phyloP scores from a whole-genome alignment of 2,888 invertebrate genomes.

The Coenonympha glycerion region DNA sequence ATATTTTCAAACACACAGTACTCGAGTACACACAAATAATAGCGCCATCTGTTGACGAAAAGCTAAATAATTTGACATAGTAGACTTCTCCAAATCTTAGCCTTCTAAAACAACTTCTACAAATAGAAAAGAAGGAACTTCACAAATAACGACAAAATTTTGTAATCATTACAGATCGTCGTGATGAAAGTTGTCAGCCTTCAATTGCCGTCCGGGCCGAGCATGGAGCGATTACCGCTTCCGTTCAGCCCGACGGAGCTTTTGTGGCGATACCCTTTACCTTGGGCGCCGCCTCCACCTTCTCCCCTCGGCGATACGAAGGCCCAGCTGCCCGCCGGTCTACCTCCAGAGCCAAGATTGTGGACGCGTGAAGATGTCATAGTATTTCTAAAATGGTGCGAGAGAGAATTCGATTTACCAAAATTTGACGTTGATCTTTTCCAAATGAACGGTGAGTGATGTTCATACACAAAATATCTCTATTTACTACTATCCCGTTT shows the following conservation, averaged over 20 bases:
- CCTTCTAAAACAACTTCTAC: not conserved
- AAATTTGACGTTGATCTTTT: constrained; percentile 95
- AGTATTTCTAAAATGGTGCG: constrained; percentile 92
- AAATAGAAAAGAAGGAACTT: not conserved
- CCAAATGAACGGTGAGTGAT: constrained; percentile 90
- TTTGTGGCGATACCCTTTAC: constrained; percentile 90
- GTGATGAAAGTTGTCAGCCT: constrained; percentile 81
- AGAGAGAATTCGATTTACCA: constrained; percentile 93
- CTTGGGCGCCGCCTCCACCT: constrained; percentile 80
- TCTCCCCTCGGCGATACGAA: constrained; percentile 89
- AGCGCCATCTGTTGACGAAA: too few relatives aligned
- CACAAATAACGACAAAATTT: not conserved
- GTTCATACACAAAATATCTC: not conserved
- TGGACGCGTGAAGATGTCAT: constrained; percentile 94
- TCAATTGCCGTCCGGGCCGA: constrained; percentile 82
- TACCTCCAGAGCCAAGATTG: constrained; percentile 90
- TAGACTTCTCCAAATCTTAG: not conserved
- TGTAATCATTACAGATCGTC: constrained; percentile 51
- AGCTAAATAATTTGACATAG: too few relatives aligned
- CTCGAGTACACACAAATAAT: too few relatives aligned
- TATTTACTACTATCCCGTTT: not conserved
- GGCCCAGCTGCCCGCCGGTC: constrained; percentile 87
- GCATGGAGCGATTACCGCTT: constrained; percentile 85
- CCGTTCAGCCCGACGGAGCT: constrained; percentile 89
- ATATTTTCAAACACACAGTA: too few relatives aligned